A percentile compares a stretch with the other conserved stretches of the same genome.
phyloP scores from a whole-genome alignment of 2,797 vertebrate species.

The Apogon talboti region DNA sequence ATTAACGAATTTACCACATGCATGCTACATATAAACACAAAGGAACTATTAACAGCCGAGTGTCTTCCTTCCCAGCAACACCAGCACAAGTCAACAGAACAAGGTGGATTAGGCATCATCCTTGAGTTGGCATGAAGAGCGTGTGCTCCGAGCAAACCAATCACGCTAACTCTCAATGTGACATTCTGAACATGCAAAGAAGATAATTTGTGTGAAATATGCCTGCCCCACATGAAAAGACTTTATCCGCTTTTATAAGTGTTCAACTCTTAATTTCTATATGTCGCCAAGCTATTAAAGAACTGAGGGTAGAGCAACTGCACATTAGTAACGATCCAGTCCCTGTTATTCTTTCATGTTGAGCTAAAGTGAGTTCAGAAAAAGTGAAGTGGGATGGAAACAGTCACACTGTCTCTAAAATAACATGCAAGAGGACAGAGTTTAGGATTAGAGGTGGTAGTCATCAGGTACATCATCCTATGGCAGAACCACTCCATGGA shows the following conservation, averaged over 20 bases:
- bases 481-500: too few species aligned
- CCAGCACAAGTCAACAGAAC: constrained; percentile 55
- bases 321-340: constrained; percentile 46
- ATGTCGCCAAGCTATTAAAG: constrained; percentile 56
- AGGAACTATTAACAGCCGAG: constrained; percentile 63
- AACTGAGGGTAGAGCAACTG: constrained; percentile 20
- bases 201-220: constrained; percentile 79
- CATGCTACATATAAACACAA: constrained; percentile 60
- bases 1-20: constrained; percentile 63
- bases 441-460: not conserved
- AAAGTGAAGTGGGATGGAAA: constrained; percentile 6
- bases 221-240: constrained; percentile 71
- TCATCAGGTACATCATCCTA: too few species aligned
- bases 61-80: constrained; percentile 39
- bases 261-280: constrained; percentile 71
- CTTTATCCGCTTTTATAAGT: constrained; percentile 58
- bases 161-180: constrained; percentile 41
- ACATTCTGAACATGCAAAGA: constrained; percentile 61
- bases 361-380: constrained; percentile 1
- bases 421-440: not conserved
- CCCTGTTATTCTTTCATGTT: constrained; percentile 32
- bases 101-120: constrained; percentile 77
- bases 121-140: constrained; percentile 70
- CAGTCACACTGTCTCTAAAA: constrained; percentile 9
- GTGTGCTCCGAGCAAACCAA: constrained; percentile 71